Conservation (phyloP, 1,140 invertebrate genomes). For the Aphaenogaster rudis region DNA sequence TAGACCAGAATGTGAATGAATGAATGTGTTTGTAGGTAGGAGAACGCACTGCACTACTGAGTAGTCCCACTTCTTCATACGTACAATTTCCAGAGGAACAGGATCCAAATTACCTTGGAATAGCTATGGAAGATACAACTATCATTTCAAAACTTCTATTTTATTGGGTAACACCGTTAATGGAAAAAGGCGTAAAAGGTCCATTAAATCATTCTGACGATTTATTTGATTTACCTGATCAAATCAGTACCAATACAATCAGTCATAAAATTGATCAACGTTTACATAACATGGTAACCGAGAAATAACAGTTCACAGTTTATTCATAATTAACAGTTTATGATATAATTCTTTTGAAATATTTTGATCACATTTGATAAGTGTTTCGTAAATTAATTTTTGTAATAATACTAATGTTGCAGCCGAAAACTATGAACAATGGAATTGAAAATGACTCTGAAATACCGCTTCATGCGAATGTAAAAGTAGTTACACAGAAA, state of each 20-base stretch:
- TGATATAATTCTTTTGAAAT: neutral
- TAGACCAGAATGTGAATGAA: slow-evolving; percentile 49
- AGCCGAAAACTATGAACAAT: slow-evolving; percentile 35
- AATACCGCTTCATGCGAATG: slow-evolving; percentile 19
- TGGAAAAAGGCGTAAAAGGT: slow-evolving; percentile 93
- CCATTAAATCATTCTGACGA: slow-evolving; percentile 92
- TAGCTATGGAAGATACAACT: slow-evolving; percentile 92
- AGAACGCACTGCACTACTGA: slow-evolving; percentile 84
- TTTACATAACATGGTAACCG: slow-evolving; percentile 75
- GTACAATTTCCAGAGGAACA: slow-evolving; percentile 89
- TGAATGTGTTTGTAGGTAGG: slow-evolving; percentile 81
- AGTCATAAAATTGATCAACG: slow-evolving; percentile 88
- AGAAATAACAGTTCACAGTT: slow-evolving; percentile 4
- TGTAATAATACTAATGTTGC: slow-evolving; percentile 16
- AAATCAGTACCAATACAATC: slow-evolving; percentile 89
- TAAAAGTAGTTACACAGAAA: slow-evolving; percentile 81
- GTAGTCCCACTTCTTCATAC: slow-evolving; percentile 85
- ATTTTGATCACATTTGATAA: neutral
- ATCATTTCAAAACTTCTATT: slow-evolving; percentile 93
- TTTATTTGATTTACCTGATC: slow-evolving; percentile 94
- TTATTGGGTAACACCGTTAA: slow-evolving; percentile 95
- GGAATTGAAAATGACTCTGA: slow-evolving; percentile 57
- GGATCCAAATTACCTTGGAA: slow-evolving; percentile 91
- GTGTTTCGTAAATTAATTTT: neutral
- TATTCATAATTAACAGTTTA: neutral